Percentiles rank a stretch among this genome's conserved stretches.
These are phyloP conservation scores for Pseudococcus viburni DNA, from an alignment of 2,888 invertebrate genomes.

Conservation along the genomic window DNA sequence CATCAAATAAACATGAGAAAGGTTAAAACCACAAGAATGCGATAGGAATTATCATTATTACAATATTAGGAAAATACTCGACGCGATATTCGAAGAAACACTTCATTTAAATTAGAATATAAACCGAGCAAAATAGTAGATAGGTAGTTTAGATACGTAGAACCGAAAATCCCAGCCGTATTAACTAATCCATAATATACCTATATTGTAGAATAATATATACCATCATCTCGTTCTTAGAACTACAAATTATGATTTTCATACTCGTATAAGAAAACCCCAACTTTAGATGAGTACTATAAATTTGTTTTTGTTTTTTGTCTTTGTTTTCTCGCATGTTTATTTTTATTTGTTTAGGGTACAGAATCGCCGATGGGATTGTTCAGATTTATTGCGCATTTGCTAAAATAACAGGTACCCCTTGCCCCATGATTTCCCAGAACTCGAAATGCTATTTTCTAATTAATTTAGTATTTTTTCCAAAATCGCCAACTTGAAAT, in stretches of 20 bases:
- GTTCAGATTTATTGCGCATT: too few species aligned
- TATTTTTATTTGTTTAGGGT: too few species aligned
- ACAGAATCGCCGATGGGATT: too few species aligned
- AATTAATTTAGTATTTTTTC: too few species aligned
- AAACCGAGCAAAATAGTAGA: not conserved
- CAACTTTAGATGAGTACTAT: too few species aligned
- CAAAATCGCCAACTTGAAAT: too few species aligned
- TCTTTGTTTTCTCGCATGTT: too few species aligned
- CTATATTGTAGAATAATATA: not conserved
- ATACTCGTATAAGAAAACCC: too few species aligned
- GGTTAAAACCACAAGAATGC: not conserved
- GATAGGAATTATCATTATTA: not conserved
- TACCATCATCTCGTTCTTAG: not conserved
- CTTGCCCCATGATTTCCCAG: too few species aligned
- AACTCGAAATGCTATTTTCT: too few species aligned
- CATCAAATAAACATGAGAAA: not conserved
- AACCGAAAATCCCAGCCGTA: not conserved
- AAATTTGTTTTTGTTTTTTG: too few species aligned
- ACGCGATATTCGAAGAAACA: not conserved
- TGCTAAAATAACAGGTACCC: too few species aligned
- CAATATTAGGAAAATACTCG: not conserved
- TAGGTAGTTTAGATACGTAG: not conserved
- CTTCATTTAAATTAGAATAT: not conserved
- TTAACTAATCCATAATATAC: not conserved
- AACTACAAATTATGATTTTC: not conserved